Evolutionary conservation across 2,888 invertebrate genomes (phyloP).

Genomic region (Tricholauxania praeusta): DNA sequence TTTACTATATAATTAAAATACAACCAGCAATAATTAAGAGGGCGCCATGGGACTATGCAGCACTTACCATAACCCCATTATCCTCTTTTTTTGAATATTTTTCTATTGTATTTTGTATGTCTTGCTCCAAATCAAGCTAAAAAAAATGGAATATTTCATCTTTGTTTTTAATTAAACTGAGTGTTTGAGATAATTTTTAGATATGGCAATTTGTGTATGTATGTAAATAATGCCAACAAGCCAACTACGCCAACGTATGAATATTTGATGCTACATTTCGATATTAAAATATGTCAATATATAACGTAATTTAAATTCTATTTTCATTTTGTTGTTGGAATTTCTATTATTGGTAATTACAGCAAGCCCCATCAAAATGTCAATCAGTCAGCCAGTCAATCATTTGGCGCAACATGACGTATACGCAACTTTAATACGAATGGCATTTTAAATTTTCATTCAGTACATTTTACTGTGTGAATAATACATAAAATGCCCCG

Average conservation of each 20-base stretch:
- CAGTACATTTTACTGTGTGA: slow-evolving; percentile 10
- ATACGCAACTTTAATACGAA: slow-evolving; percentile 30
- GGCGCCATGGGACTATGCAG: too few species aligned
- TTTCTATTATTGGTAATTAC: not conserved
- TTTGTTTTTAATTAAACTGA: slow-evolving; percentile 32
- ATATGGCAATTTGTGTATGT: not conserved
- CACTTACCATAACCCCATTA: slow-evolving; percentile 54
- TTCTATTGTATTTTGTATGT: slow-evolving; percentile 51
- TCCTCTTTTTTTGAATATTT: slow-evolving; percentile 58
- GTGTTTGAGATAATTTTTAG: slow-evolving; percentile 16
- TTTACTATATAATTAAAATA: too few species aligned
- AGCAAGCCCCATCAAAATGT: too few species aligned
- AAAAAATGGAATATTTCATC: slow-evolving; percentile 28
- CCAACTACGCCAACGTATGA: not conserved
- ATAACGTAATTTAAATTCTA: too few species aligned
- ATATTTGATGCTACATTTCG: too few species aligned
- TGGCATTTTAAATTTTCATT: slow-evolving; percentile 20
- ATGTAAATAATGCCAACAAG: not conserved
- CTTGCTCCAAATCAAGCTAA: slow-evolving; percentile 61
- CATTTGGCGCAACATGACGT: slow-evolving; percentile 16
- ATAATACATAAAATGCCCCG: slow-evolving; percentile 1
- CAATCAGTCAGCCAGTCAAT: not conserved
- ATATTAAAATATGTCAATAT: too few species aligned
- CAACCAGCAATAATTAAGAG: too few species aligned
- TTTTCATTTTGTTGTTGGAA: not conserved